phyloP scores from a whole-genome alignment of 2,888 invertebrate genomes.

The Idaea biselata region DNA sequence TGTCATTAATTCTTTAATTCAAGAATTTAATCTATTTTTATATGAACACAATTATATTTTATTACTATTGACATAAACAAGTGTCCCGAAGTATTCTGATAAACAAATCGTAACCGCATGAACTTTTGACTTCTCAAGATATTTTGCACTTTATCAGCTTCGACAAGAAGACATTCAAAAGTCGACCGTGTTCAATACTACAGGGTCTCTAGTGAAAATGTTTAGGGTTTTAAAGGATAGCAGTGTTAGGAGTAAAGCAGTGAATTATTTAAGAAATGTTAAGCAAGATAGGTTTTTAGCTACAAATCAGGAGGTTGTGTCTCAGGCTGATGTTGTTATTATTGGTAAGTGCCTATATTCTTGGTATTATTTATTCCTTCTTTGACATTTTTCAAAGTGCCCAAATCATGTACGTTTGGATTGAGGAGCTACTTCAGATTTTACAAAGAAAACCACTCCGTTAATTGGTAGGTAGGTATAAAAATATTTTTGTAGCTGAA shows the following conservation, averaged over 20 bases:
- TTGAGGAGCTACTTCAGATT: no score
- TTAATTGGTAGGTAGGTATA: no score
- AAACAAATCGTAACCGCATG: constrained; percentile 36
- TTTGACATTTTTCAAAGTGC: no score
- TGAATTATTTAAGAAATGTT: constrained; percentile 48
- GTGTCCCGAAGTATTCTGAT: constrained; percentile 23
- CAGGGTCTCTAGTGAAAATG: constrained; percentile 43
- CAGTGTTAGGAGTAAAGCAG: constrained; percentile 43
- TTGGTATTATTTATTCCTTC: constrained; percentile 7
- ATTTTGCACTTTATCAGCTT: constrained; percentile 23
- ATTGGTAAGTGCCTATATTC: constrained; percentile 81
- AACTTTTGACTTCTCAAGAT: constrained; percentile 28
- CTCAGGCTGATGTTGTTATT: constrained; percentile 88
- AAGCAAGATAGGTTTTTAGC: constrained; percentile 42
- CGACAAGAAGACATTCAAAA: constrained; percentile 25
- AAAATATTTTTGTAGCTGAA: no score
- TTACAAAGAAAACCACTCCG: no score
- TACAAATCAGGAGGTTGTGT: constrained; percentile 53
- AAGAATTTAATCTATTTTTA: not conserved
- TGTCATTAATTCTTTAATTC: no score
- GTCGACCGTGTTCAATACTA: constrained; percentile 23
- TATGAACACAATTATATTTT: not conserved
- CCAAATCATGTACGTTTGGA: no score
- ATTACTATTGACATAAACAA: not conserved
- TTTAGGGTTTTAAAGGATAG: constrained; percentile 58